Evolutionary conservation across 1,140 invertebrate genomes (phyloP).

Genomic region (Arctopsyche grandis): DNA sequence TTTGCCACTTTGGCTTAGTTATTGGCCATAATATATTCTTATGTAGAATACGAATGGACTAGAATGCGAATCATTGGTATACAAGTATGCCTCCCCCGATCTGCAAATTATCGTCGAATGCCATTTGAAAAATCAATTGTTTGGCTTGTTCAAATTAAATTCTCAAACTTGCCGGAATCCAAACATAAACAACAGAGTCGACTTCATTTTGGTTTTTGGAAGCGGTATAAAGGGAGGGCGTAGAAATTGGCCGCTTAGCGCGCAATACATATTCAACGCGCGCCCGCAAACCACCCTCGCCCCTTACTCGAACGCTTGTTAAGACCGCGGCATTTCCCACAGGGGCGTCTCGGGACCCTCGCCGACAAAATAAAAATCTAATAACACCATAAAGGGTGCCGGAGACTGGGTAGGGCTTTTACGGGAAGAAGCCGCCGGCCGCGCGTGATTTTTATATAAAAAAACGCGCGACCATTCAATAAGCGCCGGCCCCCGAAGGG

Average conservation of each 20-base stretch:
- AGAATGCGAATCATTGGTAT: no score
- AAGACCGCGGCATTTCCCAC: constrained; percentile 20
- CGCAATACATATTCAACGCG: constrained; percentile 17
- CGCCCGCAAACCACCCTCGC: neutral
- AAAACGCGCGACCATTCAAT: constrained; percentile 34
- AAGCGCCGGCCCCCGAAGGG: constrained; percentile 34
- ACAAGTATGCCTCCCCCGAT: no score
- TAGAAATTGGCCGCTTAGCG: constrained; percentile 12
- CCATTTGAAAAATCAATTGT: neutral
- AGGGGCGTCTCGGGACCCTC: neutral
- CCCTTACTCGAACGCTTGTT: constrained; percentile 22
- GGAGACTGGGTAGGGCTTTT: neutral
- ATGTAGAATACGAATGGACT: no score
- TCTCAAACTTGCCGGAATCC: neutral
- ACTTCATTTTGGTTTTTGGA: neutral
- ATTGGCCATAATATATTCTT: no score
- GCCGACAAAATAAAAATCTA: constrained; percentile 36
- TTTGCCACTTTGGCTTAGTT: no score
- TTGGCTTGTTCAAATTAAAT: neutral
- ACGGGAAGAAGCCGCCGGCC: neutral
- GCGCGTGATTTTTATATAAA: constrained; percentile 38
- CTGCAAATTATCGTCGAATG: neutral
- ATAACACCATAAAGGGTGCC: constrained; percentile 33
- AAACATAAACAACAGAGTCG: constrained; percentile 13
- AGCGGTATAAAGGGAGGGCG: neutral